phyloP scores from a whole-genome alignment of 1,140 invertebrate genomes.

The Ridgeia piscesae region DNA sequence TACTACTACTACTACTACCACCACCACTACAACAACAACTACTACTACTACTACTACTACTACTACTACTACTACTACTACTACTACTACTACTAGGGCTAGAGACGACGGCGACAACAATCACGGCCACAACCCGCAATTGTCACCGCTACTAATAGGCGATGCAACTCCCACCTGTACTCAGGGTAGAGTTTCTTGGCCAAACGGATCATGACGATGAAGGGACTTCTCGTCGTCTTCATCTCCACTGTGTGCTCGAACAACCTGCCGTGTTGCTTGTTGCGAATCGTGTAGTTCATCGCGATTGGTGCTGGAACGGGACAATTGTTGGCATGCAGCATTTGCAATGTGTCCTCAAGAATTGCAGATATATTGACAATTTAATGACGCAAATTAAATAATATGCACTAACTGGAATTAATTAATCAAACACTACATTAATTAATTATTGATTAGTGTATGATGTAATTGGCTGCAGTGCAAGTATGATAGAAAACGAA shows the following conservation, averaged over 20 bases:
- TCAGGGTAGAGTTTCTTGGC: background rate
- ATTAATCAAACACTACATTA: too few relatives aligned
- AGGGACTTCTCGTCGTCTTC: background rate
- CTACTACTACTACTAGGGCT: background rate
- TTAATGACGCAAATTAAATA: too few relatives aligned
- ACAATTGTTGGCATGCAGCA: too few relatives aligned
- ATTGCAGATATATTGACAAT: too few relatives aligned
- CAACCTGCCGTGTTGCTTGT: background rate
- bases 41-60: background rate
- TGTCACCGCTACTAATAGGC: too few relatives aligned
- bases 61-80: background rate
- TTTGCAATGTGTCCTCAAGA: too few relatives aligned
- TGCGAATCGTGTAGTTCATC: constrained; percentile 4
- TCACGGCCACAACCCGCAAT: background rate
- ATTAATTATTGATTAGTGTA: too few relatives aligned
- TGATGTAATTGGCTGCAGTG: too few relatives aligned
- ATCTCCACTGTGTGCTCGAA: background rate
- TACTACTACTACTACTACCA: background rate
- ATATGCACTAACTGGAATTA: too few relatives aligned
- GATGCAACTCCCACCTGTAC: background rate
- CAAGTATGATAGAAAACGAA: too few relatives aligned
- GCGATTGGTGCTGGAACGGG: background rate
- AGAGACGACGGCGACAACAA: too few relatives aligned
- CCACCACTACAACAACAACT: background rate
- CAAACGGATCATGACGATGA: background rate